phyloP scores from a whole-genome alignment of 2,797 vertebrate genomes.

The Ambastaia sidthimunki region DNA sequence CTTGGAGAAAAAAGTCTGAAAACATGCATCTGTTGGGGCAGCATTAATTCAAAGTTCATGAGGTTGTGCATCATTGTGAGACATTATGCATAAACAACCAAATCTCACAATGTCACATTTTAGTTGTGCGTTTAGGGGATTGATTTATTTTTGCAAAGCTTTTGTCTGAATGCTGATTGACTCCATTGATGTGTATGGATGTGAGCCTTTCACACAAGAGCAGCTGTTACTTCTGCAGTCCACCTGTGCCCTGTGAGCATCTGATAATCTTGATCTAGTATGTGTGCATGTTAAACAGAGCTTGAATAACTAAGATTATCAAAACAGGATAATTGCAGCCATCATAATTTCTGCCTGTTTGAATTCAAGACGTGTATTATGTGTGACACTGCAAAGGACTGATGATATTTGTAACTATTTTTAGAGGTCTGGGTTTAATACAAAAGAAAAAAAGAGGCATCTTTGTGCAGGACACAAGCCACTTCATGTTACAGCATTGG shows the following conservation, averaged over 20 bases:
- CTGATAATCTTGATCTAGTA: conserved; percentile 36
- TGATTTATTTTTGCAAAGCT: conserved; percentile 23
- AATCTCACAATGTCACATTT: conserved; percentile 16
- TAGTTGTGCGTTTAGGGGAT: conserved; percentile 14
- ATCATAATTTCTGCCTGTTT: neutral
- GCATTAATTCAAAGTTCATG: conserved; percentile 7
- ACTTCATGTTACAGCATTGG: neutral
- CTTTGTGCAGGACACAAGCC: neutral
- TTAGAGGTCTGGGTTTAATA: neutral
- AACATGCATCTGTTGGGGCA: neutral
- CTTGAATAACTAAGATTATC: conserved; percentile 14
- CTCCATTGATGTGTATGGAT: conserved; percentile 23
- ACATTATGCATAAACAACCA: neutral
- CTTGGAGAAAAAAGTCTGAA: neutral
- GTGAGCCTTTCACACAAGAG: conserved; percentile 20
- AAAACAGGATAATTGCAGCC: neutral
- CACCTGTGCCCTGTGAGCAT: conserved; percentile 48
- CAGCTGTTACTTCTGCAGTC: conserved; percentile 46
- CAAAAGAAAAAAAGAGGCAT: neutral
- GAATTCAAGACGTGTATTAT: neutral
- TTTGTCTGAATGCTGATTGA: conserved; percentile 40
- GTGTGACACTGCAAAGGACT: neutral
- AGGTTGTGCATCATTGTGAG: conserved; percentile 2
- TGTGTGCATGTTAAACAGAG: conserved; percentile 20
- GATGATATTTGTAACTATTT: neutral